Evolutionary conservation across 2,113 vertebrate genomes (phyloP), one percentile per base, ranked within the genome.

Genomic region (Tetrax tetrax): DNA sequence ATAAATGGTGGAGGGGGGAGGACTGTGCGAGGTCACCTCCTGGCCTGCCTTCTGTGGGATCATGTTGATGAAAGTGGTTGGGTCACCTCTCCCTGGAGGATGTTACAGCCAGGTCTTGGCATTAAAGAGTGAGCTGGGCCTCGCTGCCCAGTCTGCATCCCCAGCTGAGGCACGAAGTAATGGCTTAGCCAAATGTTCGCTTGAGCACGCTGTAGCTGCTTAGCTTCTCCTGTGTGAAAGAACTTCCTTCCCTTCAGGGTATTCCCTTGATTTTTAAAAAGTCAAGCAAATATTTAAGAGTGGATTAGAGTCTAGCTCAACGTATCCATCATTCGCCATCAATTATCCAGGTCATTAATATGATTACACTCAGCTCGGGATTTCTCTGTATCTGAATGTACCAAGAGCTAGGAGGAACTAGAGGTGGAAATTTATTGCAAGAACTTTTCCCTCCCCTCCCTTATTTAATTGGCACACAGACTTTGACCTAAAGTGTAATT

Each of bases 401-500:
- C 87, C 87, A 91, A 89, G 76, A 87, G 50, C 68, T 90, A 47
- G 92, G 60, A 97, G 82, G 76, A 78, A 86, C 89, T 87, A 74
- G 90, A 92, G 81, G 94, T 89, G 82, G 93, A 94, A 96, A 96
- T 97, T 96, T 95, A 96, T 96, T 88, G 76, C 84, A 83, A 94
- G 56, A 92, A 60, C 56, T 13, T 83, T 80, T 93, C 78, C 61
- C 60, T 72, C 38, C 69, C 86, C 83, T 71, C 45, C 41, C 71
- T 71, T 92, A 89, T 95, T 94, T 95, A 97, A 97, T 95, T 95
- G 77, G 89, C 80, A 93, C 79, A 87, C 95, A 96, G 90, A 77
- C 95, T 96, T 96, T 97, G 96, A 97, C 96, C 96, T 95, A 86
- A 95, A 96, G 96, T 97, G 95, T 97, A 96, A 97, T 97, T 97